phyloP scores from a whole-genome alignment of 2,113 vertebrate species.

The Anthoscopus minutus region DNA sequence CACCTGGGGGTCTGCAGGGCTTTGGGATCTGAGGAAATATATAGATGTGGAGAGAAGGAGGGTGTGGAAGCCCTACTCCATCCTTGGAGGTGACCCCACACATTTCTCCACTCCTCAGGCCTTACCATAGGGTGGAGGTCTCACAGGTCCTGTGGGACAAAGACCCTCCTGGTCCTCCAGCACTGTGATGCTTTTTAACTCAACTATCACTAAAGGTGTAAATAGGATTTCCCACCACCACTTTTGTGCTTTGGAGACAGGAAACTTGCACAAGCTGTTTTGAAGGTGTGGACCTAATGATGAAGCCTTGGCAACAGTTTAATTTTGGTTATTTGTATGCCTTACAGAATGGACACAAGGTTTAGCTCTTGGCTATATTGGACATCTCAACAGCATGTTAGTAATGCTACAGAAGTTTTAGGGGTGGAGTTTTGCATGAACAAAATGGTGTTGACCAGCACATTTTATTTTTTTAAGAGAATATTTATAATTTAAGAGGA shows the following conservation, averaged over 20 bases:
- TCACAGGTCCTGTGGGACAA: neutral
- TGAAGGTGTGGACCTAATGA: neutral
- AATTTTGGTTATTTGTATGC: neutral
- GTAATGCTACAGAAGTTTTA: neutral
- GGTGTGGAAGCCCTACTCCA: neutral
- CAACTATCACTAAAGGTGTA: neutral
- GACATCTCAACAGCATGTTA: neutral
- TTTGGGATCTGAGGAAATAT: neutral
- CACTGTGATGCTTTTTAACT: neutral
- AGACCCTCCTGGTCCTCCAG: neutral
- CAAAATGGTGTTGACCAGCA: neutral
- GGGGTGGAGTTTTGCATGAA: neutral
- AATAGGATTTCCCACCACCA: neutral
- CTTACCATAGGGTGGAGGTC: accelerated
- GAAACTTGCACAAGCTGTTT: neutral
- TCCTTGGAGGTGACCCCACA: neutral
- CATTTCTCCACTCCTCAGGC: neutral
- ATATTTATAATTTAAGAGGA: neutral
- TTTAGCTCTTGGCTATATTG: neutral
- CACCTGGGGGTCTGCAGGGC: accelerated
- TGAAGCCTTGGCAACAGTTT: neutral
- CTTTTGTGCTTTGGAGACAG: neutral
- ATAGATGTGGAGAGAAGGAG: neutral
- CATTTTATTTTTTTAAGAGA: neutral
- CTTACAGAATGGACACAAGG: neutral